Percentiles rank a stretch among this genome's conserved stretches.
Evolutionary conservation across 2,797 vertebrate species (phyloP).

Genomic region (Sebastes flavidus): DNA sequence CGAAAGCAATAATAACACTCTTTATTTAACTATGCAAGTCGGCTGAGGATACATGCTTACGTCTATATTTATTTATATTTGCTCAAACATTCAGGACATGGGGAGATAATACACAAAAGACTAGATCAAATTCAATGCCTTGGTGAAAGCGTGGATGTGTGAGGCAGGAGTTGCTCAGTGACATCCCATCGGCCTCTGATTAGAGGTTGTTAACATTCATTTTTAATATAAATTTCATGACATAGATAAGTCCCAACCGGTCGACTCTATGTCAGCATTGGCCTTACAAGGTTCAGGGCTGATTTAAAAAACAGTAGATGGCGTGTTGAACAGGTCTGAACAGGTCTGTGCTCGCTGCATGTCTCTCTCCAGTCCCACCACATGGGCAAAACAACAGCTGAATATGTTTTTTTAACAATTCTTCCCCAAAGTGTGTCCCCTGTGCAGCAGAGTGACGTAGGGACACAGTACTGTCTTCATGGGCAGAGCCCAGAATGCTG

Average conservation of each 20-base stretch:
- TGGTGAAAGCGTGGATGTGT: background rate
- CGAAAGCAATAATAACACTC: conserved; percentile 29
- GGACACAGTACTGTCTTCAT: background rate
- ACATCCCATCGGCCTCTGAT: background rate
- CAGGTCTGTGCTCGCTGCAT: background rate
- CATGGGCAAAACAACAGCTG: background rate
- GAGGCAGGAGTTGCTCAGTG: background rate
- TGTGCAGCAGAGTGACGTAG: background rate
- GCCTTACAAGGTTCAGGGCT: background rate
- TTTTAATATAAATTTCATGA: background rate
- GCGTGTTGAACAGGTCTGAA: background rate
- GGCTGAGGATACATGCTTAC: background rate
- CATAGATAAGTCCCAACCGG: background rate
- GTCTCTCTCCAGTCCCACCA: background rate
- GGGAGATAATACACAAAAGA: background rate
- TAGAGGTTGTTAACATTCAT: background rate
- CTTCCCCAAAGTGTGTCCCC: background rate
- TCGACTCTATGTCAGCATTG: background rate
- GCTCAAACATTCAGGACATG: background rate
- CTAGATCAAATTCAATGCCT: background rate
- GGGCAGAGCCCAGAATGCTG: background rate
- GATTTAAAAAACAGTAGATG: background rate
- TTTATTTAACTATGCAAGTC: background rate
- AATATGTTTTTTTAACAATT: background rate
- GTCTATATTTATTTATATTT: background rate